These are phyloP conservation scores for Drosophila longiperda DNA, from an alignment of 2,888 invertebrate species.

Conservation along the genomic window DNA sequence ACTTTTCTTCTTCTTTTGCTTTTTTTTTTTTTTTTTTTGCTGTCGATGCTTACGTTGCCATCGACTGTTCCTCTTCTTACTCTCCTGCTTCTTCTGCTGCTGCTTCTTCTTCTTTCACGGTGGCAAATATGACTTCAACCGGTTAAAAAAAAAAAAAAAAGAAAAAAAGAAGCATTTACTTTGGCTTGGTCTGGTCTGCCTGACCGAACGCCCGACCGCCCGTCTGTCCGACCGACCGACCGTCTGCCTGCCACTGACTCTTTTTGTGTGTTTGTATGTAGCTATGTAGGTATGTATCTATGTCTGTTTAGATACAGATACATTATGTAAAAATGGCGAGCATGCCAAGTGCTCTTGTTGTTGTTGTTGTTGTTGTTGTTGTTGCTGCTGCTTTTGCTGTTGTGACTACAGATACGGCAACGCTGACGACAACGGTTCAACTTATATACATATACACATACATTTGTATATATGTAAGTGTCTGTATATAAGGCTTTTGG, in stretches of 20 bases:
- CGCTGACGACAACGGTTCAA: slow-evolving; percentile 37
- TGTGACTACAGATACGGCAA: slow-evolving; percentile 46
- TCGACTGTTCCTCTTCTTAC: slow-evolving; percentile 14
- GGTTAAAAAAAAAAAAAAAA: slow-evolving; percentile 55
- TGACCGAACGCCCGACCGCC: neutral
- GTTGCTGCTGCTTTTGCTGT: slow-evolving; percentile 44
- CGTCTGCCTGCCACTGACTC: slow-evolving; percentile 17
- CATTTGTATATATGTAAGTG: neutral
- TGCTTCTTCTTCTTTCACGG: slow-evolving; percentile 41
- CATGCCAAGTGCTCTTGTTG: slow-evolving; percentile 43
- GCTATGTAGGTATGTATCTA: slow-evolving; percentile 28
- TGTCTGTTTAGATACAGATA: slow-evolving; percentile 69
- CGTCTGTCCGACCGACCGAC: neutral
- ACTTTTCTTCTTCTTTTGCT: slow-evolving; percentile 17
- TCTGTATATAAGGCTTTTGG: slow-evolving; percentile 24
- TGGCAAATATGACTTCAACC: slow-evolving; percentile 76
- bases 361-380: slow-evolving; percentile 43
- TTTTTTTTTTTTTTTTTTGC: slow-evolving; percentile 7
- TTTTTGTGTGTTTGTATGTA: slow-evolving; percentile 12
- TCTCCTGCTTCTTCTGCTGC: slow-evolving; percentile 11
- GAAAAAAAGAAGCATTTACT: slow-evolving; percentile 55
- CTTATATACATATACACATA: neutral
- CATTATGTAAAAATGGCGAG: slow-evolving; percentile 65
- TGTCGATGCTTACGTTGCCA: slow-evolving; percentile 49
- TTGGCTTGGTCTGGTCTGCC: slow-evolving; percentile 35